These are phyloP conservation scores for Alentia gelatinosa DNA, from an alignment of 2,888 invertebrate species.

Conservation along the genomic window DNA sequence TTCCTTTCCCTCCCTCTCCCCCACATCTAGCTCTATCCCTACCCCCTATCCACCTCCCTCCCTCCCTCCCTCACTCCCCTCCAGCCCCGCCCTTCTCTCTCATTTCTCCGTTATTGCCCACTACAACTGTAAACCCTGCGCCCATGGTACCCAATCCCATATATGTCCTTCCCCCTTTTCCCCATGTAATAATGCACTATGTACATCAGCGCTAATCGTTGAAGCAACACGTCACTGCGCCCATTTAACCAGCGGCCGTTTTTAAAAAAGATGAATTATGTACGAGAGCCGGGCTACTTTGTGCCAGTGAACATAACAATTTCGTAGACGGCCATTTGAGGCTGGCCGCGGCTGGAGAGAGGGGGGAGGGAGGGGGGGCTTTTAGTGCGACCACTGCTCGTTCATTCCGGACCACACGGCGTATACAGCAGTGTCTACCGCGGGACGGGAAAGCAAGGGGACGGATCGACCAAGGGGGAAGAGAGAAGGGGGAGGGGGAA, in stretches of 20 bases:
- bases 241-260: slow-evolving; percentile 1
- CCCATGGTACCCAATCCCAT: background rate
- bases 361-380: background rate
- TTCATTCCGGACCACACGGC: background rate
- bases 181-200: background rate
- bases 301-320: background rate
- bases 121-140: background rate
- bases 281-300: background rate
- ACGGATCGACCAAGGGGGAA: background rate
- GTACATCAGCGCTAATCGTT: background rate
- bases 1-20: background rate
- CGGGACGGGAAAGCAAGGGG: background rate
- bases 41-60: background rate
- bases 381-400: background rate
- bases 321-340: slow-evolving; percentile 11
- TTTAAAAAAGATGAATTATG: slow-evolving; percentile 14
- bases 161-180: background rate
- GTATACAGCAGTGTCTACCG: background rate
- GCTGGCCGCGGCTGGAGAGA: background rate
- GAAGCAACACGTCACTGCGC: background rate
- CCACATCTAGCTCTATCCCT: background rate
- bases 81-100: background rate
- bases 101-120: background rate
- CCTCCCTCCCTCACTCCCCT: background rate
- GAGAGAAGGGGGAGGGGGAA: background rate